These are phyloP conservation scores for Synergus japonicus DNA, from an alignment of 2,888 invertebrate genomes.

Conservation along the genomic window DNA sequence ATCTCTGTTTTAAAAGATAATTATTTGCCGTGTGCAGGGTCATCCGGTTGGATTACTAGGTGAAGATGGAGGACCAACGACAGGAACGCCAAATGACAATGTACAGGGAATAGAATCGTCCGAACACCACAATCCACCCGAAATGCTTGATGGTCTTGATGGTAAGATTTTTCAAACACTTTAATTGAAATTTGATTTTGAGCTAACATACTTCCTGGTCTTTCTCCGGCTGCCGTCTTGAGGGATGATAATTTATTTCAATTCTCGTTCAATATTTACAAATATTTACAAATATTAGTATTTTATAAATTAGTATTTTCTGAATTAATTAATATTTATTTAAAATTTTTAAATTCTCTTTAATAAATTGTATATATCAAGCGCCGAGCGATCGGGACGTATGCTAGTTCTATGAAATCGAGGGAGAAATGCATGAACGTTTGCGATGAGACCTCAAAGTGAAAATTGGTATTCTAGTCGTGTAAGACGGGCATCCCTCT, in stretches of 20 bases:
- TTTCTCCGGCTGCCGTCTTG: background rate
- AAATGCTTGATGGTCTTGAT: conserved; percentile 77
- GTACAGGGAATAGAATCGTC: conserved; percentile 73
- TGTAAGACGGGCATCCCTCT: conserved; percentile 76
- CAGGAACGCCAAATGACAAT: conserved; percentile 72
- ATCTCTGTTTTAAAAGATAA: conserved; percentile 41
- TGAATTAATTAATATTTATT: no score
- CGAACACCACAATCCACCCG: conserved; percentile 75
- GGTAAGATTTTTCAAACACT: conserved; percentile 72
- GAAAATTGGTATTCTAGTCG: conserved; percentile 71
- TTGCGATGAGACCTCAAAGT: conserved; percentile 73
- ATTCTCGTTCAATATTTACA: background rate
- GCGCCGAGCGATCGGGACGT: conserved; percentile 57
- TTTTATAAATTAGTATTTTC: no score
- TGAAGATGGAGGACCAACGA: conserved; percentile 72
- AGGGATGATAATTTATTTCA: background rate
- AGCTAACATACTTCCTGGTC: conserved; percentile 60
- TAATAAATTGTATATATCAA: background rate
- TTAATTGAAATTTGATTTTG: conserved; percentile 61
- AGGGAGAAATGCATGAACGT: conserved; percentile 76
- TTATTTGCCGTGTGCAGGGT: conserved; percentile 63
- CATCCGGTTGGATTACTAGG: conserved; percentile 73
- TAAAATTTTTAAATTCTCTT: background rate
- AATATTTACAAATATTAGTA: no score
- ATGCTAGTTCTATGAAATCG: conserved; percentile 71